Evolutionary conservation across 2,888 invertebrate genomes (phyloP), one percentile per base, ranked within the genome.

Genomic region (Drymonia ruficornis): DNA sequence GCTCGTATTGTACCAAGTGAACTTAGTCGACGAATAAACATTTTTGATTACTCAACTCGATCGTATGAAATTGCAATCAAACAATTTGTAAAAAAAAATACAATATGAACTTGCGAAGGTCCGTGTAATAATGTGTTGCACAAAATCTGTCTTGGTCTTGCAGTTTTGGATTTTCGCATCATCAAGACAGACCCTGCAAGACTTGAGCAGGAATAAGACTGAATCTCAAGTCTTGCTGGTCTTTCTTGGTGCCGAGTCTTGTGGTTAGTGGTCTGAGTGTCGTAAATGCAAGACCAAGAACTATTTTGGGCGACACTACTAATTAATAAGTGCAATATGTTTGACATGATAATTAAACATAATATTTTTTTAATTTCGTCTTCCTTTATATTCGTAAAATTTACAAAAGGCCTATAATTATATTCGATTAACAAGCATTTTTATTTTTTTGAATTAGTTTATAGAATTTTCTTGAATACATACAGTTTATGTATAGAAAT

Each of bases 401-500:
- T 74, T 76, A 74, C 74, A 76, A 75, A 78, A 67, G 82, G 83
- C 83, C 83, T 82, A 81, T 72, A 54, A 66, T 69, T 80, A 71
- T 74, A 67, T 74, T 73, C 68, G 68, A 77, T 73, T 70, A 78
- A 74, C 74, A 72, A 78, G 81, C 81, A 82, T 83, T 83, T 83
- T 78, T 75, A 65, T 62, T 61, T 61, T 53, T 63, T 65, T 63
- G 70, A 64, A 65, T 80, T 81, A 77, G 71, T 77, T 79, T 63
- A 62, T 80, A 78, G 74, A 66, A 54, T 73, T 66, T 67, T 72
- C 58, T 72, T 65, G 56, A 38, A 58, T 70, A 72, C 70, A 67
- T 72, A 70, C 65, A 61, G 61, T 52, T 73, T 74, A 66, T 68
- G 71, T 74, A 70, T 64, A 51, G 59, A 56, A 66, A 67, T 53